Evolutionary conservation across 92 coral and sea anemone genomes (phyloP), one percentile per base, ranked within the genome.

Genomic region (Scolanthus callimorphus): DNA sequence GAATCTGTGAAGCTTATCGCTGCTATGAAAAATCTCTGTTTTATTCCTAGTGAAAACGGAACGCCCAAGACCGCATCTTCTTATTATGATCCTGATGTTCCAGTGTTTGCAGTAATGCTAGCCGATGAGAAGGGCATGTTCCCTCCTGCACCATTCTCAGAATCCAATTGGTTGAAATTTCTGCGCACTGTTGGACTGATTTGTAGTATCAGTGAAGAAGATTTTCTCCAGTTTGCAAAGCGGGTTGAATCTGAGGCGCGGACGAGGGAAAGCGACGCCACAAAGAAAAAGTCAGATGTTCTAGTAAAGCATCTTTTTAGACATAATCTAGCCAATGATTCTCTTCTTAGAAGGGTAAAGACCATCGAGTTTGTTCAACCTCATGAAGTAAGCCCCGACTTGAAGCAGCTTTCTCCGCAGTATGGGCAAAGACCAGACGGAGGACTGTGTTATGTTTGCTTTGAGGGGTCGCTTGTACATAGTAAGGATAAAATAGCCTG

Each of bases 61-160:
- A 21, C 15, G 12, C 25, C 70, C 29, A 48, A 25, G 2, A 63
- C n/a, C 15, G 84, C 81, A 2, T 74, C 76, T 0, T 30, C 49
- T 0, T 80, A 0, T 12, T 80, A 59, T 11, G 72, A 80, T 25
- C 81, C 81, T 2, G 0, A 12, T 0, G 25, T 58, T 23, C 20
- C 15, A 0, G 86, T 80, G 6, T 80, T 80, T 59, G 13, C 11
- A 17, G 27, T 25, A 0, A 80, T 80, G 81, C 52, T 80, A n/a
- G 2, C 41, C 0, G 51, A 19, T 1, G 51, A 56, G 20, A 63
- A 39, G 34, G 63, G 59, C 1, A 11, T 2, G 49, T 78, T 78
- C 43, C 84, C 84, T 2, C 78, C 78, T 0, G n/a, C 17, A 4
- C 84, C 84, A 12, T 78, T 70, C 49, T 24, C 17, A 4, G 31